Evolutionary conservation across 64 coral and sea anemone genomes (phyloP).

Genomic region (Montipora efflorescens): DNA sequence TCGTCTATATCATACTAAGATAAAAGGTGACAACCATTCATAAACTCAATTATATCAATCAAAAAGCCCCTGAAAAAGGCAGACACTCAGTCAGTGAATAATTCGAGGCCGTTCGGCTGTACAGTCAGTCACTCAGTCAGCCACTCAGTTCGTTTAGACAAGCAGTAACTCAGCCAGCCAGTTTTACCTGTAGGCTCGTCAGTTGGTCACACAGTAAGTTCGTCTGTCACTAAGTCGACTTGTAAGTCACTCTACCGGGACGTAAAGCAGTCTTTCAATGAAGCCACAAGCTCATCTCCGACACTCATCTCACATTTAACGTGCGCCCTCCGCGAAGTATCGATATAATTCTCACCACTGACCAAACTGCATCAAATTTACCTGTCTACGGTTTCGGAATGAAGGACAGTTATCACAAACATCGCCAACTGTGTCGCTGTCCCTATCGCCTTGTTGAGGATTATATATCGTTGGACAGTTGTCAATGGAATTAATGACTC

Average conservation of each 20-base stretch:
- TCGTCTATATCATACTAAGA: constrained; percentile 67
- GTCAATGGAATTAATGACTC: constrained; percentile 75
- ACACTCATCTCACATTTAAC: background rate
- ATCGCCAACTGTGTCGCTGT: constrained; percentile 82
- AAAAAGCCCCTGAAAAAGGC: too few species aligned
- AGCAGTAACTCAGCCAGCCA: background rate
- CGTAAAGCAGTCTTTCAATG: too few species aligned
- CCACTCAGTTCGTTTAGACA: background rate
- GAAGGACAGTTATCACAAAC: constrained; percentile 89
- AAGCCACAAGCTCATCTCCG: too few species aligned
- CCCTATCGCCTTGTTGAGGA: constrained; percentile 63
- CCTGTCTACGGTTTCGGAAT: constrained; percentile 68
- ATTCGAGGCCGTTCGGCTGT: too few species aligned
- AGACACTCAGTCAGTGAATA: too few species aligned
- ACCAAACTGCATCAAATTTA: constrained; percentile 2
- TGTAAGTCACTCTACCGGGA: background rate
- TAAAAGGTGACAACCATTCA: background rate
- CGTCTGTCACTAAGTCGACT: background rate
- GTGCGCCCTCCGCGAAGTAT: background rate
- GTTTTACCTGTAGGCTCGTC: background rate
- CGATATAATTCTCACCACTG: background rate
- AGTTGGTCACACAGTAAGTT: background rate
- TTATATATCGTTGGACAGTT: constrained; percentile 77
- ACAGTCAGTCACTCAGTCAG: background rate
- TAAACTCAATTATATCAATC: too few species aligned